Conservation (phyloP, 2,797 vertebrate genomes). For the Acanthurus lineatus region DNA sequence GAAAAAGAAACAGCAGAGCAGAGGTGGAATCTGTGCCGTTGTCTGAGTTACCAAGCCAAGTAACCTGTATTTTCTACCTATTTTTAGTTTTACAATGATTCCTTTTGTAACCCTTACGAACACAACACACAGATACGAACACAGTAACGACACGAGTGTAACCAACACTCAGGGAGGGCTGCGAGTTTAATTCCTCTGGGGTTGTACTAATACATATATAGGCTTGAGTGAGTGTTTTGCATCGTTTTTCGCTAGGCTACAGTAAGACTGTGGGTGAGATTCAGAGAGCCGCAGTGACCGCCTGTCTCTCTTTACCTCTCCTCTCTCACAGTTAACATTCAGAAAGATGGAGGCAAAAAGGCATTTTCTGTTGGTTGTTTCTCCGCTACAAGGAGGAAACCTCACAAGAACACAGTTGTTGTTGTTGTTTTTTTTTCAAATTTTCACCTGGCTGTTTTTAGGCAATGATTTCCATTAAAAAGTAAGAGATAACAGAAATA, state of each 20-base stretch:
- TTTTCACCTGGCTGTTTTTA: constrained; percentile 75
- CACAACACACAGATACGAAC: constrained; percentile 56
- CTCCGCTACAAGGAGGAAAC: constrained; percentile 77
- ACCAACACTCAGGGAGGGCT: constrained; percentile 28
- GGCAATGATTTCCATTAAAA: constrained; percentile 67
- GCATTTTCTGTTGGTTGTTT: constrained; percentile 78
- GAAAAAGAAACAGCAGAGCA: constrained; percentile 29
- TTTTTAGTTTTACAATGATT: constrained; percentile 32
- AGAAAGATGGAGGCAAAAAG: constrained; percentile 83
- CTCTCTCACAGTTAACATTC: constrained; percentile 84
- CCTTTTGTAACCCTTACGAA: constrained; percentile 63
- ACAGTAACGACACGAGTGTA: constrained; percentile 60
- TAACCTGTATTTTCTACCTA: constrained; percentile 8
- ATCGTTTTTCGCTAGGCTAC: constrained; percentile 81
- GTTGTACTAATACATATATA: constrained; percentile 69
- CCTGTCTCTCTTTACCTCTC: constrained; percentile 63
- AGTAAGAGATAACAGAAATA: constrained; percentile 68
- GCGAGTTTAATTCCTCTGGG: constrained; percentile 56
- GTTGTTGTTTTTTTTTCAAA: constrained; percentile 45
- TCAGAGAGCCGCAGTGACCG: constrained; percentile 54
- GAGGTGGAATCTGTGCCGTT: constrained; percentile 26
- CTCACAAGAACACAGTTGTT: constrained; percentile 54
- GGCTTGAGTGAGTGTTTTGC: constrained; percentile 83
- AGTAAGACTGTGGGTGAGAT: constrained; percentile 84
- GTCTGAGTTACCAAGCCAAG: constrained; percentile 18